phyloP scores from a whole-genome alignment of 2,797 vertebrate genomes.

The Catharus ustulatus region DNA sequence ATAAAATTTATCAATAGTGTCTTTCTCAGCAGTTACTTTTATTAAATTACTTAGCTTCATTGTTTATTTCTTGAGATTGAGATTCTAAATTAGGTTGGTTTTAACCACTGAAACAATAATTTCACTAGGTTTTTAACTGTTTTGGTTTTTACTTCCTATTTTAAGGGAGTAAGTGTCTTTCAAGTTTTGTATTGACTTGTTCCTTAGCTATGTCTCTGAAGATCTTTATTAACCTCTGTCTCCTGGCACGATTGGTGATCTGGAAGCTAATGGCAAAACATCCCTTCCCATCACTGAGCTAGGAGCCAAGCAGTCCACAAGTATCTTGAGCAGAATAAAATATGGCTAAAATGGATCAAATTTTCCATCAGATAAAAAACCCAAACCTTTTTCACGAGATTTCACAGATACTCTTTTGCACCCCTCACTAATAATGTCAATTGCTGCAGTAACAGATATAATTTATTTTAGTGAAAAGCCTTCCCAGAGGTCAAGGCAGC shows the following conservation, averaged over 20 bases:
- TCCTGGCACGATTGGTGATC: not conserved
- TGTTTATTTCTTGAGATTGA: constrained; percentile 55
- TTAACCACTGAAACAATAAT: not conserved
- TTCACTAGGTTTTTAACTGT: not conserved
- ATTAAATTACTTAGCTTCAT: constrained; percentile 42
- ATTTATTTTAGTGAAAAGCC: not conserved
- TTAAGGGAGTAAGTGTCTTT: constrained; percentile 2
- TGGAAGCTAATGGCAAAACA: not conserved
- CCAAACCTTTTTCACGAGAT: not conserved
- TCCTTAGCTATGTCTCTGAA: not conserved
- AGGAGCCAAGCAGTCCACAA: not conserved
- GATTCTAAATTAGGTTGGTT: constrained; percentile 24
- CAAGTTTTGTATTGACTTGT: not conserved
- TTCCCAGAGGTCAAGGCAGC: not conserved
- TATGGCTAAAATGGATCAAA: not conserved
- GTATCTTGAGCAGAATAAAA: not conserved
- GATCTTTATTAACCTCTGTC: not conserved
- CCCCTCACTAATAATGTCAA: not conserved
- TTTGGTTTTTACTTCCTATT: not conserved
- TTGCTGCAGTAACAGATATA: not conserved
- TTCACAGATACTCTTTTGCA: not conserved
- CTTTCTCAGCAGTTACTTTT: constrained; percentile 46
- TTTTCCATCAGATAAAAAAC: not conserved
- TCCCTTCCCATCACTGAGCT: not conserved
- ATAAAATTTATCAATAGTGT: constrained; percentile 64